Percentiles rank a stretch among this genome's conserved stretches.
Conservation (phyloP, 2,113 vertebrate species). For the Myiopsitta monachus region DNA sequence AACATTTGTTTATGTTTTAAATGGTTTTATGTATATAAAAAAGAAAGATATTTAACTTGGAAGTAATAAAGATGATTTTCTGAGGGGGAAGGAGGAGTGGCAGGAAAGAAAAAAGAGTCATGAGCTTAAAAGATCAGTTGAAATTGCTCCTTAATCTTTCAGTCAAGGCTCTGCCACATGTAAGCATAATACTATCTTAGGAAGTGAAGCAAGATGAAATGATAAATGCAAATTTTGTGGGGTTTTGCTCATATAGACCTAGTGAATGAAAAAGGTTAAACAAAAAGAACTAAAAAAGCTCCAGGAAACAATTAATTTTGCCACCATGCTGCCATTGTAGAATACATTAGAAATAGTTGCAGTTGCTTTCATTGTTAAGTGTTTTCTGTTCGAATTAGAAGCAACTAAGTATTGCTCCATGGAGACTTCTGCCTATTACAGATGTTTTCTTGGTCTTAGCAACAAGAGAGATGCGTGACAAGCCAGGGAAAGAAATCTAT, state of each 20-base stretch:
- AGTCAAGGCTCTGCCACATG: background rate
- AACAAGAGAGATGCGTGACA: background rate
- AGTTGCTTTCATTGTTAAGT: background rate
- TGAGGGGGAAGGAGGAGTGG: background rate
- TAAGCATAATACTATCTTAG: background rate
- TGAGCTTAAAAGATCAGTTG: background rate
- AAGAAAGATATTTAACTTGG: background rate
- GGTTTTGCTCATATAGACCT: background rate
- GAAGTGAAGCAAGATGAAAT: background rate
- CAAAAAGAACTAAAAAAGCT: background rate
- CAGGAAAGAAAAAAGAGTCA: background rate
- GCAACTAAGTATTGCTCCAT: background rate
- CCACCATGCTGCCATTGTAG: background rate
- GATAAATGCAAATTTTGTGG: background rate
- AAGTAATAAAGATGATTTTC: background rate
- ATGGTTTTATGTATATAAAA: background rate
- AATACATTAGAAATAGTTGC: background rate
- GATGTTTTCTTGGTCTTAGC: background rate
- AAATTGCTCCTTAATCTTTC: background rate
- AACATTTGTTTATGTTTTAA: slow-evolving; percentile 10
- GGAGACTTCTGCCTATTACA: background rate
- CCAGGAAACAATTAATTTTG: background rate
- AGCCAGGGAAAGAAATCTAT: background rate
- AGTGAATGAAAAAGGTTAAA: background rate
- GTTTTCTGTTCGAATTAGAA: background rate